Evolutionary conservation across 2,888 invertebrate genomes (phyloP).

Genomic region (Helobdella robusta): DNA sequence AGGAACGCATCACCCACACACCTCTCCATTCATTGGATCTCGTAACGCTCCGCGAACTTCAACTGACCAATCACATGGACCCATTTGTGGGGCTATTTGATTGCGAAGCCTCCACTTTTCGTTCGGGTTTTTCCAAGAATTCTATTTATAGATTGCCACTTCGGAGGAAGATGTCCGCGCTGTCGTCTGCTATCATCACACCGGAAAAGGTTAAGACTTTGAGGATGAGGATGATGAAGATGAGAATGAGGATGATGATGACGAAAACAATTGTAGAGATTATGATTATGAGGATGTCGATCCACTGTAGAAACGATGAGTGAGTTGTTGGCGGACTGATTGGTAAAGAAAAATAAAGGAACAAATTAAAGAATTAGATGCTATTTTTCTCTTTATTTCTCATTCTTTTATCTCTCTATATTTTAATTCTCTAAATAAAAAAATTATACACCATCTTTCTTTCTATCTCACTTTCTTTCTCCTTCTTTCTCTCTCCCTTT

Average conservation of each 20-base stretch:
- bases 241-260: neutral
- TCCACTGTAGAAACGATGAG: too few species aligned
- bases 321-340: too few species aligned
- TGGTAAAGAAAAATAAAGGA: too few species aligned
- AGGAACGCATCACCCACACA: constrained; percentile 34
- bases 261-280: neutral
- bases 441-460: neutral
- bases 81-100: constrained; percentile 40
- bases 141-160: constrained; percentile 45
- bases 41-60: constrained; percentile 25
- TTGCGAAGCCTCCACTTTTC: constrained; percentile 31
- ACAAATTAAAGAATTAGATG: too few species aligned
- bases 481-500: neutral
- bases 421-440: neutral
- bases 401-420: neutral
- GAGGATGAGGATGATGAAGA: neutral
- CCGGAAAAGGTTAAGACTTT: constrained; percentile 31
- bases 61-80: constrained; percentile 38
- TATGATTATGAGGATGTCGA: too few species aligned
- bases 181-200: constrained; percentile 32
- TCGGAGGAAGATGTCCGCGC: constrained; percentile 34
- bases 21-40: constrained; percentile 33
- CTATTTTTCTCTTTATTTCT: neutral
- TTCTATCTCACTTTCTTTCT: too few species aligned
- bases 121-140: constrained; percentile 36